Base-by-base conservation (phyloP, 2,888 invertebrate species). In the Idaea aversata region DNA sequence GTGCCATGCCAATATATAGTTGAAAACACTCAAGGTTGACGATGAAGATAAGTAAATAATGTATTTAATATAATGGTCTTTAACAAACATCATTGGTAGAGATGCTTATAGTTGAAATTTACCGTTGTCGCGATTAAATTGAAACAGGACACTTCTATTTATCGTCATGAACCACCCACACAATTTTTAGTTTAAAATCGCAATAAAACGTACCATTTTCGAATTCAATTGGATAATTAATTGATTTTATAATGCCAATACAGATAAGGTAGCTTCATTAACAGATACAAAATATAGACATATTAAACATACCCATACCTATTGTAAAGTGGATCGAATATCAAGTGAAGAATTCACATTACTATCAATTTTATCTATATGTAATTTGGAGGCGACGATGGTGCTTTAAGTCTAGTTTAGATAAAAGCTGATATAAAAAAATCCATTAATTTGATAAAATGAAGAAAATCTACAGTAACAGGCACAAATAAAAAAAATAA, bases 131-230 rank as follows among this genome's bases (percentile, higher is more conserved):
- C 47, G 13, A 47, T 47, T 47, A 47, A 13, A 13, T 36, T 47
- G 7, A 47, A 47, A 13, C 47, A 47, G 47, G 47, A 47, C 47
- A 47, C 10, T 47, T 36, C 25, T 25, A 25, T 25, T 25, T 25
- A 25, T 25, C 36, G 35, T 61, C 61, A 34, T 61, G 77, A 76
- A 63, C 66, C 77, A 75, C 76, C 75, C 13, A 47, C 77, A 75
- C 80, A 77, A 77, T 78, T 79, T 75, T 72, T 65, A 70, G 75
- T 75, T 77, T 76, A 73, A 68, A 77, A 73, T 73, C 67, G 72
- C 75, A 70, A 67, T 68, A 67, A 66, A 72, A 67, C 65, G 59
- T 66, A 65, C 68, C 68, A 65, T 66, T 67, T 64, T 63, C 63
- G 60, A 69, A 47, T 65, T 68, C 63, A 67, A 71, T 69, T 57